Percentiles rank a stretch among this genome's conserved stretches.
These are phyloP conservation scores for Notodonta dromedarius DNA, from an alignment of 2,888 invertebrate genomes.

Conservation along the genomic window DNA sequence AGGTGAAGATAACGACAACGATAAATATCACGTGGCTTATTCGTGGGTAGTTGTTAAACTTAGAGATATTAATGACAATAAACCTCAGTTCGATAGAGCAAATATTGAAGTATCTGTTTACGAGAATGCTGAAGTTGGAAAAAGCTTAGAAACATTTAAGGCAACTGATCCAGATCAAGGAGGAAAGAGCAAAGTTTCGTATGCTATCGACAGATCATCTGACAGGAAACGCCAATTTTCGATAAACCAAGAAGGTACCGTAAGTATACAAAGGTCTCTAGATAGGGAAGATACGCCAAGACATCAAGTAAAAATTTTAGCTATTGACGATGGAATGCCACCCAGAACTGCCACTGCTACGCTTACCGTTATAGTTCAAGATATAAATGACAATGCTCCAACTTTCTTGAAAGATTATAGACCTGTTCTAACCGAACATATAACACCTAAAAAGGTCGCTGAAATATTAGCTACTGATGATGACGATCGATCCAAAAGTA, in stretches of 20 bases:
- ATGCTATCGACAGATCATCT: slow-evolving; percentile 95
- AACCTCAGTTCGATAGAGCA: slow-evolving; percentile 96
- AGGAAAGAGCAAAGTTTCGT: slow-evolving; percentile 95
- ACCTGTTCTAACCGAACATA: slow-evolving; percentile 96
- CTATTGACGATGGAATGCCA: slow-evolving; percentile 97
- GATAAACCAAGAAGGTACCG: slow-evolving; percentile 97
- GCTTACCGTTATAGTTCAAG: slow-evolving; percentile 96
- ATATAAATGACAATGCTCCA: slow-evolving; percentile 97
- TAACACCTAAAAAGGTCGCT: slow-evolving; percentile 95
- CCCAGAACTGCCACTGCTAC: slow-evolving; percentile 97
- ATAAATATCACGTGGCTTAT: slow-evolving; percentile 98
- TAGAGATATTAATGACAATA: slow-evolving; percentile 98
- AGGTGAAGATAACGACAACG: slow-evolving; percentile 97
- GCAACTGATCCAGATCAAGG: slow-evolving; percentile 98
- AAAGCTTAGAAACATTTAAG: slow-evolving; percentile 95
- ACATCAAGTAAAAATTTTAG: slow-evolving; percentile 98
- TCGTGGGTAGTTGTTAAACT: slow-evolving; percentile 97
- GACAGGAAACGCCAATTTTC: slow-evolving; percentile 97
- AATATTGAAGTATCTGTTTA: slow-evolving; percentile 96
- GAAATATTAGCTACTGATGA: slow-evolving; percentile 97
- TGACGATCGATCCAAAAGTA: slow-evolving; percentile 96
- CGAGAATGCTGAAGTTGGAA: slow-evolving; percentile 96
- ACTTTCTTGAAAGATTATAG: slow-evolving; percentile 96
- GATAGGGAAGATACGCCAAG: slow-evolving; percentile 97
- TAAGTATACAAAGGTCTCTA: slow-evolving; percentile 95